Conservation (phyloP, 2,888 invertebrate genomes). For the Drosophila testacea region DNA sequence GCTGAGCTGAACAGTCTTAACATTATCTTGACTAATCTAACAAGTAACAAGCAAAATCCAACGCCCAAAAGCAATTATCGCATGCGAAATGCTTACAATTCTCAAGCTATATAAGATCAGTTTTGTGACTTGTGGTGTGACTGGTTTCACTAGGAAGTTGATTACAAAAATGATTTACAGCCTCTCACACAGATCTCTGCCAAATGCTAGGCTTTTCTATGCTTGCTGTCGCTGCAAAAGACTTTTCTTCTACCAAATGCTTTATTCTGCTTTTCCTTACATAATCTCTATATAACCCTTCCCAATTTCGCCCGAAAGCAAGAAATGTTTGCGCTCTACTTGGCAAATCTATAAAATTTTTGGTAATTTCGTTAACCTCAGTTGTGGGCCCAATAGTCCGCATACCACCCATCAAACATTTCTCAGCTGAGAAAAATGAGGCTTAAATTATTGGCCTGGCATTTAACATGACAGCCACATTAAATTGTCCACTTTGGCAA, state of each 20-base stretch:
- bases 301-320: slow-evolving; percentile 20
- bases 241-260: not conserved
- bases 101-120: slow-evolving; percentile 1
- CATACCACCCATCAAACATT: slow-evolving; percentile 75
- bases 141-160: slow-evolving; percentile 10
- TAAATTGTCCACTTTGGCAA: slow-evolving; percentile 80
- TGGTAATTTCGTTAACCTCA: slow-evolving; percentile 31
- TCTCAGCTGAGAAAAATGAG: slow-evolving; percentile 69
- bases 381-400: slow-evolving; percentile 25
- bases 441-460: slow-evolving; percentile 79
- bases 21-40: slow-evolving; percentile 2
- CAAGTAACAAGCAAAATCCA: not conserved
- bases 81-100: not conserved
- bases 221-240: not conserved
- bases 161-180: not conserved
- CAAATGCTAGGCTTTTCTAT: not conserved
- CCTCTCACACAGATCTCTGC: not conserved
- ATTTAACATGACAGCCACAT: slow-evolving; percentile 80
- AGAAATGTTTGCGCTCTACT: slow-evolving; percentile 4
- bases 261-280: not conserved
- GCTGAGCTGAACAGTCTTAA: not conserved
- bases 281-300: slow-evolving; percentile 4
- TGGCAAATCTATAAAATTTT: slow-evolving; percentile 23
- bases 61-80: slow-evolving; percentile 15
- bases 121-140: slow-evolving; percentile 4